phyloP scores from a whole-genome alignment of 2,888 invertebrate genomes.

The Molorchus minor region DNA sequence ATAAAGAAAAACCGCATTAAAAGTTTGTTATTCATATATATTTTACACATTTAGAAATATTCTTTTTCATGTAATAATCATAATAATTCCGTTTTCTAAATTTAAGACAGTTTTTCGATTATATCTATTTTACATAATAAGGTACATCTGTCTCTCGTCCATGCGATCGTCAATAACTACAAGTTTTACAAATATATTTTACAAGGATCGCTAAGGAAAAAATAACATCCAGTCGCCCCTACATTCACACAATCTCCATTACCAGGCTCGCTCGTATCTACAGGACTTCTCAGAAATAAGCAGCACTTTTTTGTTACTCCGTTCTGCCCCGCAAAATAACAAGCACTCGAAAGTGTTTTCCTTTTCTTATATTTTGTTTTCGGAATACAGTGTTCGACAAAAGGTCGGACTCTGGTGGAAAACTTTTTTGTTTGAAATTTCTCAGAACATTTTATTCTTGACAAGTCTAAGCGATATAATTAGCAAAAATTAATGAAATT shows the following conservation, averaged over 20 bases:
- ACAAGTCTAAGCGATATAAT: too few relatives aligned
- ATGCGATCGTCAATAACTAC: constrained; percentile 56
- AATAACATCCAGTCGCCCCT: constrained; percentile 27
- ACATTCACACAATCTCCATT: constrained; percentile 31
- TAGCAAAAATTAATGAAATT: too few relatives aligned
- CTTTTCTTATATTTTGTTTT: too few relatives aligned
- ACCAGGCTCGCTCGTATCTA: constrained; percentile 20
- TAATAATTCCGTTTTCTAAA: constrained; percentile 58
- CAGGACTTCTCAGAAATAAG: too few relatives aligned
- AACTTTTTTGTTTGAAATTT: too few relatives aligned
- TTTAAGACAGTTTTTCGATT: constrained; percentile 58
- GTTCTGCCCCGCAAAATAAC: too few relatives aligned
- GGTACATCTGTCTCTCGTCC: constrained; percentile 61
- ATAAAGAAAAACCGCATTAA: constrained; percentile 33
- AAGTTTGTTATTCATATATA: constrained; percentile 58
- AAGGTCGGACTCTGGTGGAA: too few relatives aligned
- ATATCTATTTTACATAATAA: constrained; percentile 63
- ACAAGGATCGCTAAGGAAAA: constrained; percentile 59
- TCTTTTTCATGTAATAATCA: constrained; percentile 61
- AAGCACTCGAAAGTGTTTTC: too few relatives aligned
- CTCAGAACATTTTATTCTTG: too few relatives aligned
- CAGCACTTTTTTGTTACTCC: too few relatives aligned
- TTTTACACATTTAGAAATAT: constrained; percentile 64
- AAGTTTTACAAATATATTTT: constrained; percentile 53
- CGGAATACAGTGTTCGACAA: too few relatives aligned